Conservation (phyloP, 1,140 invertebrate genomes). For the Bombus vancouverensis region DNA sequence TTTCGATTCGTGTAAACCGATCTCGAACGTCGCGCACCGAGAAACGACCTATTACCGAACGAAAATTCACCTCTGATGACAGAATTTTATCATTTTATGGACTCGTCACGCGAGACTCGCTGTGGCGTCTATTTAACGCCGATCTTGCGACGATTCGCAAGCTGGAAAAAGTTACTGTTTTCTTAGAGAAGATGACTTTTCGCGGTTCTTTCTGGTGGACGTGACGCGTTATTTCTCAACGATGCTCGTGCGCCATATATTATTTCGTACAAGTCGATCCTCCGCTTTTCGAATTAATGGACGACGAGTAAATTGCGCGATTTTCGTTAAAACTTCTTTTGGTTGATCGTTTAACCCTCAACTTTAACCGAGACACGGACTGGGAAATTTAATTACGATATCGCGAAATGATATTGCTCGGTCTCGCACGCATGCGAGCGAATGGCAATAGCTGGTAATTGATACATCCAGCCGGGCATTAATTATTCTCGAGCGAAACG, state of each 20-base stretch:
- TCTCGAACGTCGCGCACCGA: conserved; percentile 32
- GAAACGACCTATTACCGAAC: background rate
- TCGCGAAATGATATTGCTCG: background rate
- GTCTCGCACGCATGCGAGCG: too few species aligned
- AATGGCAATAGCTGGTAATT: conserved; percentile 9
- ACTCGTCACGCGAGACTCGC: too few species aligned
- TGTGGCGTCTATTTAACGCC: background rate
- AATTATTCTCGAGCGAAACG: background rate
- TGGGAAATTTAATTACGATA: conserved; percentile 18
- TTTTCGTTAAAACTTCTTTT: background rate
- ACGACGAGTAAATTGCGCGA: background rate
- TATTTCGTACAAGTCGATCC: background rate
- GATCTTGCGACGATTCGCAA: background rate
- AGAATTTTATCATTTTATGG: background rate
- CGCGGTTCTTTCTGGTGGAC: too few species aligned
- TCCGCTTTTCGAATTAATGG: background rate
- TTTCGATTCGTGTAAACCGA: conserved; percentile 70
- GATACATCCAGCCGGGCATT: background rate
- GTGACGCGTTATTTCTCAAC: background rate
- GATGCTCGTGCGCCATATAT: background rate
- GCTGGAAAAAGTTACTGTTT: background rate
- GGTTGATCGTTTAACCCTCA: background rate
- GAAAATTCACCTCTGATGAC: background rate
- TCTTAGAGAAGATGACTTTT: background rate
- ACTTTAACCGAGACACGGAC: background rate